These are phyloP conservation scores for Thamnophis elegans DNA, from an alignment of 2,797 vertebrate genomes.

Conservation along the genomic window DNA sequence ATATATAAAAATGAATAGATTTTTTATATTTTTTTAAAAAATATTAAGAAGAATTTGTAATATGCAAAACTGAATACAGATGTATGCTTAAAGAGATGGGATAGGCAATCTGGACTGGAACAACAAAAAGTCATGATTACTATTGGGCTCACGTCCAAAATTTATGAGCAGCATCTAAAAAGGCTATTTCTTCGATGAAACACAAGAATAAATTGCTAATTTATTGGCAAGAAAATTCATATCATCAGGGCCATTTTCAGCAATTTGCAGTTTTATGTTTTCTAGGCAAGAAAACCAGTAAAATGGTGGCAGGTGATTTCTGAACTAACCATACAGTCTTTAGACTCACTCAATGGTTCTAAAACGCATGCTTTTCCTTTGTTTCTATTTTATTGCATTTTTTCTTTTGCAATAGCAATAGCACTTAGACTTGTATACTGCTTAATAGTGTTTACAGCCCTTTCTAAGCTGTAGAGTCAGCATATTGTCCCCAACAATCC, in stretches of 20 bases:
- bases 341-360: not conserved
- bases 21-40: constrained; percentile 2
- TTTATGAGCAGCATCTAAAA: not conserved
- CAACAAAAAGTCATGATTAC: not conserved
- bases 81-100: constrained; percentile 22
- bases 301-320: constrained; percentile 10
- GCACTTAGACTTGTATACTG: no score
- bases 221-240: not conserved
- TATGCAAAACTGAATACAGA: constrained; percentile 8
- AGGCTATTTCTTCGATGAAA: constrained; percentile 7
- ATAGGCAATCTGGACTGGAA: not conserved
- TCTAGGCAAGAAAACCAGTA: not conserved
- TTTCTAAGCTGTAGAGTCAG: not conserved
- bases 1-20: constrained; percentile 29
- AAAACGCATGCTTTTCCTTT: not conserved
- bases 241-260: not conserved
- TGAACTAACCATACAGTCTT: not conserved
- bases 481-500: not conserved
- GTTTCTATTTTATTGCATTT: not conserved
- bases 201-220: constrained; percentile 6
- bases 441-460: not conserved
- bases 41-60: constrained; percentile 17
- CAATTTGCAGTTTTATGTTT: constrained; percentile 12
- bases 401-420: not conserved
- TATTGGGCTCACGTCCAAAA: not conserved